Percentiles rank a stretch among this genome's conserved stretches.
These are phyloP conservation scores for Pholis gunnellus DNA, from an alignment of 2,113 vertebrate genomes.

Conservation along the genomic window DNA sequence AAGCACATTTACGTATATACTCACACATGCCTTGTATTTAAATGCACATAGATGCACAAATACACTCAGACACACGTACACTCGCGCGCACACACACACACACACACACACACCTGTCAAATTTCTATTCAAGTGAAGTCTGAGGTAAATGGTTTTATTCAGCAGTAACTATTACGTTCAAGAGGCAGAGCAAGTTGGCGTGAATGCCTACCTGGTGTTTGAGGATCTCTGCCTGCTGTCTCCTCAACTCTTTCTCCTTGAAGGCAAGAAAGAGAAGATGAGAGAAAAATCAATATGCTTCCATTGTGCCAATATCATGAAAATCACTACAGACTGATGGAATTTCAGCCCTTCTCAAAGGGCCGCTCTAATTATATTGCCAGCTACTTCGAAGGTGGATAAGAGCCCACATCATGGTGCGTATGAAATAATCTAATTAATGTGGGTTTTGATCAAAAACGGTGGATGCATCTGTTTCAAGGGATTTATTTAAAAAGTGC, in stretches of 20 bases:
- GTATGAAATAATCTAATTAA: constrained; percentile 8
- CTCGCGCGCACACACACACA: constrained; percentile 22
- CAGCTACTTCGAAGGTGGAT: constrained; percentile 20
- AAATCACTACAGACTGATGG: constrained; percentile 67
- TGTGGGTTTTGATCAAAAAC: constrained; percentile 7
- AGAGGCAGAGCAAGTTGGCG: constrained; percentile 35
- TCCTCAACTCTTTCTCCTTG: constrained; percentile 97
- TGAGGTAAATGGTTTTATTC: constrained; percentile 65
- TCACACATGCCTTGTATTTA: constrained; percentile 56
- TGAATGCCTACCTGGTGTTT: constrained; percentile 95
- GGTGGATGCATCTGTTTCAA: background rate
- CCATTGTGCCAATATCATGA: constrained; percentile 64
- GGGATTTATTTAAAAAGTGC: constrained; percentile 48
- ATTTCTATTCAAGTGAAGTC: constrained; percentile 47
- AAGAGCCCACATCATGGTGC: background rate
- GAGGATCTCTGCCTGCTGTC: constrained; percentile 96
- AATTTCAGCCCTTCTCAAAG: constrained; percentile 48
- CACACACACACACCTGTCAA: constrained; percentile 27
- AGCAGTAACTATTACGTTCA: constrained; percentile 56
- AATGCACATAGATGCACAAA: constrained; percentile 37
- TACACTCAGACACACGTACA: constrained; percentile 3
- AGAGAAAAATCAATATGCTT: constrained; percentile 68
- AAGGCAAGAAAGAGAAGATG: constrained; percentile 77
- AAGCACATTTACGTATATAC: constrained; percentile 43
- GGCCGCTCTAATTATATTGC: constrained; percentile 38